Evolutionary conservation across 2,888 invertebrate species (phyloP).

Genomic region (Sinotaia quadrata): DNA sequence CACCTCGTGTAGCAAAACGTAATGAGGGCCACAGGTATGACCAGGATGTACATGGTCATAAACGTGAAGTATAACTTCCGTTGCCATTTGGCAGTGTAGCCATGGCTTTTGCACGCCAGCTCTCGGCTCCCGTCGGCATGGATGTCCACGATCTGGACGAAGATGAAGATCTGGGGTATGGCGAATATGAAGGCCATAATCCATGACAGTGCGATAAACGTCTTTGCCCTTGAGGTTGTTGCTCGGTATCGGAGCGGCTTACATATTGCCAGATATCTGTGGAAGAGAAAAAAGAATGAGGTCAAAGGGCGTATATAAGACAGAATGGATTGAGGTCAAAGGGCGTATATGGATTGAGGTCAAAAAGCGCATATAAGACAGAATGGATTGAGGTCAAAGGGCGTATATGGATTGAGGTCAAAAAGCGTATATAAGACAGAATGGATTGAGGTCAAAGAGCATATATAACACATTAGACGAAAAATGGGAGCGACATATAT

Average conservation of each 20-base stretch:
- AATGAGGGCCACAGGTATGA: conserved; percentile 71
- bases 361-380: too few relatives aligned
- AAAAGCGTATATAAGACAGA: too few relatives aligned
- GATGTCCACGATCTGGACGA: conserved; percentile 67
- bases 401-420: too few relatives aligned
- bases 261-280: conserved; percentile 71
- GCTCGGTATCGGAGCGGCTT: conserved; percentile 67
- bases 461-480: too few relatives aligned
- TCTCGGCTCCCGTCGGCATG: conserved; percentile 65
- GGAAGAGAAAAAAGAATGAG: conserved; percentile 48
- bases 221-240: conserved; percentile 66
- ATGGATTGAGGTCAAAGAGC: too few relatives aligned
- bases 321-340: too few relatives aligned
- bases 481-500: too few relatives aligned
- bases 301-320: too few relatives aligned
- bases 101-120: conserved; percentile 67
- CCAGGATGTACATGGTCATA: conserved; percentile 71
- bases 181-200: conserved; percentile 70
- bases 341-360: too few relatives aligned
- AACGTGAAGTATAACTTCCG: conserved; percentile 73
- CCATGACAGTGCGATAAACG: conserved; percentile 71
- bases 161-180: conserved; percentile 72
- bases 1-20: conserved; percentile 73
- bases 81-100: conserved; percentile 73
- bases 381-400: too few relatives aligned